Evolutionary conservation across 2,797 vertebrate species (phyloP), one percentile per base, ranked within the genome.

Genomic region (Rhinophrynus dorsalis): DNA sequence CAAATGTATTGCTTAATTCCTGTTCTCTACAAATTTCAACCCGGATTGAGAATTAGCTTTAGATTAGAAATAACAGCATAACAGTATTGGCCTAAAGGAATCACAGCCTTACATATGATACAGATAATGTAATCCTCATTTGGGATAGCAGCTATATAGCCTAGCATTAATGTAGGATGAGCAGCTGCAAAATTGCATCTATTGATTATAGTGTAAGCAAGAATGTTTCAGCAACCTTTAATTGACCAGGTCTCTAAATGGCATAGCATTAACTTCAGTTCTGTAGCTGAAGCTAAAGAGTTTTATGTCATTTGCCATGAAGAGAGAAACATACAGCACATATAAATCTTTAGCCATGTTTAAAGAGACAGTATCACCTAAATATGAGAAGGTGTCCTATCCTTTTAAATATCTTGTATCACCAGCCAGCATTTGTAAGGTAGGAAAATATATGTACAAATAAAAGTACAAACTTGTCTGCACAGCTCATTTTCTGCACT

Each of bases 181-280:
- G 67, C 9, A 65, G 75, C 75, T 78, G 76, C 52, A 75, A 74
- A 75, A 74, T 69, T 69, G 58, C 55, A 70, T 37, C 76, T 78
- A 76, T 83, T 76, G 79, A 82, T 80, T 33, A 24, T n/a, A 50
- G 59, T 66, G 45, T 62, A 75, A 75, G 74, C 77, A 64, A 57
- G 52, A 73, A 42, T 15, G 47, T 84, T 85, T 82, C 66, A 79
- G 77, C 78, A 83, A 74, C 77, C 48, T 84, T 77, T 85, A 84
- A 69, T 75, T 78, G 76, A 69, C 52, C 52, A 0, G 12, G 64
- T 82, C 79, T 50, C 72, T 76, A 80, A 83, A 48, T 6, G 79
- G 60, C 80, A 77, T 15, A 35, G 48, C 75, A 80, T 83, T 67
- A 81, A 52, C 75, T 42, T 33, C 12, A 52, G 37, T 76, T 64